These are phyloP conservation scores for Puma concolor DNA, from an alignment of 2,113 vertebrate species.

Conservation along the genomic window DNA sequence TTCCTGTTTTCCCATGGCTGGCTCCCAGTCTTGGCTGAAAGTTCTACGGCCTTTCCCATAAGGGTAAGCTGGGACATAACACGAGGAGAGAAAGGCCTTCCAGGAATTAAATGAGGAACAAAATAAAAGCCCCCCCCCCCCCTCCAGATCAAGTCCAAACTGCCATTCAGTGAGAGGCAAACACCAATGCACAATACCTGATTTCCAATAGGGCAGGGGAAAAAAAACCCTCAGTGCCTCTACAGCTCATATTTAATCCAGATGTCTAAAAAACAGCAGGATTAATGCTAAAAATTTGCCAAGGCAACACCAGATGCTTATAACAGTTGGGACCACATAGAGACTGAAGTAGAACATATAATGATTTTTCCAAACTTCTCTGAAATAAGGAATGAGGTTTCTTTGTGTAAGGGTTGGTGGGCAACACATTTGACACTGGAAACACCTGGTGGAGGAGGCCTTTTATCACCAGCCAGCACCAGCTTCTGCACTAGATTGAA, in stretches of 20 bases:
- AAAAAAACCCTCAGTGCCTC: background rate
- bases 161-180: conserved; percentile 41
- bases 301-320: conserved; percentile 60
- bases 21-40: conserved; percentile 67
- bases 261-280: conserved; percentile 66
- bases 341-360: background rate
- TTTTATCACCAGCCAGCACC: conserved; percentile 51
- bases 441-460: conserved; percentile 28
- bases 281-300: conserved; percentile 54
- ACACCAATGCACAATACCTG: conserved; percentile 31
- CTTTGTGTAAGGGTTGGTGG: background rate
- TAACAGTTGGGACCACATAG: background rate
- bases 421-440: conserved; percentile 13
- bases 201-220: conserved; percentile 6
- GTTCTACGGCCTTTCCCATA: conserved; percentile 48
- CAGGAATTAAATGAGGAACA: conserved; percentile 63
- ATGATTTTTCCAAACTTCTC: conserved; percentile 64
- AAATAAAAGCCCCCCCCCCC: background rate
- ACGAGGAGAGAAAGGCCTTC: conserved; percentile 53
- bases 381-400: conserved; percentile 34
- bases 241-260: conserved; percentile 64
- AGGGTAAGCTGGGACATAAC: conserved; percentile 71
- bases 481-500: background rate
- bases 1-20: conserved; percentile 76
- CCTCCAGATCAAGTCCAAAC: background rate